These are phyloP conservation scores for Podarcis cretensis DNA, from an alignment of 2,113 vertebrate genomes.

Conservation along the genomic window DNA sequence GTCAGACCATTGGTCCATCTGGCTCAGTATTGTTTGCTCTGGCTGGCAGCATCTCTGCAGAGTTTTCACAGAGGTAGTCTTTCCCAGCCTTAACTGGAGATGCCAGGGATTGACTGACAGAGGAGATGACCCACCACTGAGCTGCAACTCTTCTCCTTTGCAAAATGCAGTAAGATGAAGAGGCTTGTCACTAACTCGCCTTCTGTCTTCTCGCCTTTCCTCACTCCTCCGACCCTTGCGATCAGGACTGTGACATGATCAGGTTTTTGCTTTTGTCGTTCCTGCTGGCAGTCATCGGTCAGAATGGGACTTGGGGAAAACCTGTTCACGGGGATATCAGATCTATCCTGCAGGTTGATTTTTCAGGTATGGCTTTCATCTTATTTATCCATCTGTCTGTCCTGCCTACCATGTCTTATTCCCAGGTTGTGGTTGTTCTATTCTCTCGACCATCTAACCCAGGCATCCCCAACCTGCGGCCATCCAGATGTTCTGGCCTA, in stretches of 20 bases:
- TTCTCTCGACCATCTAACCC: not conserved
- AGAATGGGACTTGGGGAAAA: slow-evolving; percentile 54
- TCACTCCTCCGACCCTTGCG: not conserved
- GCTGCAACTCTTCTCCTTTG: too few species aligned
- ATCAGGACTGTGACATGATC: slow-evolving; percentile 57
- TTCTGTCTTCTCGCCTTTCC: not conserved
- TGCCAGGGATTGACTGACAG: too few species aligned
- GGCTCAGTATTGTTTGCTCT: too few species aligned
- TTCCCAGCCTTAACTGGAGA: too few species aligned
- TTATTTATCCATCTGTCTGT: not conserved
- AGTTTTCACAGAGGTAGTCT: too few species aligned
- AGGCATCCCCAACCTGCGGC: too few species aligned
- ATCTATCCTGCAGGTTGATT: slow-evolving; percentile 41
- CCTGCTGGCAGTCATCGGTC: slow-evolving; percentile 54
- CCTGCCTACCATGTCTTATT: not conserved
- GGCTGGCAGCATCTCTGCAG: too few species aligned
- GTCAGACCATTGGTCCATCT: too few species aligned
- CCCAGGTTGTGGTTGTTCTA: not conserved
- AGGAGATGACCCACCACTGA: too few species aligned
- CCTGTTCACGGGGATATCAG: slow-evolving; percentile 20
- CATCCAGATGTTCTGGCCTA: too few species aligned
- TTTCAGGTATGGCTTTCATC: slow-evolving; percentile 64
- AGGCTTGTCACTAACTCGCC: not conserved
- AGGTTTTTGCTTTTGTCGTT: slow-evolving; percentile 62
- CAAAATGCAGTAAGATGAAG: not conserved